Base-by-base conservation (phyloP, 2,113 vertebrate species). In the Anarrhichthys ocellatus region DNA sequence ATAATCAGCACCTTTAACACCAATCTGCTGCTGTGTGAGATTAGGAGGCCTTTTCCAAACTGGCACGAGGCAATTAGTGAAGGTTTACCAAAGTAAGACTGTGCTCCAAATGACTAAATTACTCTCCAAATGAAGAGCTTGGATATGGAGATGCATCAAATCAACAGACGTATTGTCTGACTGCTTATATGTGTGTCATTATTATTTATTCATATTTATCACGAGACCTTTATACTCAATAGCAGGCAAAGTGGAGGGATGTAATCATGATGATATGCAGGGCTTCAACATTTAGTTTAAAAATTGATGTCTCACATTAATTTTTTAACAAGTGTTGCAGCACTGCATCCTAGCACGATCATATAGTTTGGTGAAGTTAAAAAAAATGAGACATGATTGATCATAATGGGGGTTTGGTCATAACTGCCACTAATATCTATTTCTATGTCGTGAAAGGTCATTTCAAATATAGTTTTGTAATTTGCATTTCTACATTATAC, bases 21-120 rank as follows among this genome's bases (percentile, higher is more conserved):
- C 3, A 72, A 36, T 54, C 18, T 34, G 34, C 62, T 75, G 54
- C 4, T 40, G 63, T 27, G 44, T 29, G 61, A 58, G n/a, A 75
- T 34, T 42, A 68, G 10, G 32, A 78, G 58, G 69, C 63, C 59
- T 61, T 42, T 81, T 32, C 20, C 27, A 73, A 62, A 56, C 81
- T 64, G 59, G 24, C 52, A 66, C 4, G 73, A 73, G 36, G 44
- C 4, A 54, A 20, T 74, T 68, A 15, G 50, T 29, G 13, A 50
- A 56, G 24, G 6, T 78, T 71, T 66, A 65, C 18, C 34, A 78
- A 69, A 34, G 20, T 4, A 6, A 27, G 44, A 9, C 32, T 48
- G 29, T 22, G 32, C 50, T 62, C 24, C 62, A 32, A 24, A 22
- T 73, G 6, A 27, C 15, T 68, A 59, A 54, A 62, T 50, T 8